phyloP scores from a whole-genome alignment of 2,797 vertebrate species.

The Pseudomugil tenellus region DNA sequence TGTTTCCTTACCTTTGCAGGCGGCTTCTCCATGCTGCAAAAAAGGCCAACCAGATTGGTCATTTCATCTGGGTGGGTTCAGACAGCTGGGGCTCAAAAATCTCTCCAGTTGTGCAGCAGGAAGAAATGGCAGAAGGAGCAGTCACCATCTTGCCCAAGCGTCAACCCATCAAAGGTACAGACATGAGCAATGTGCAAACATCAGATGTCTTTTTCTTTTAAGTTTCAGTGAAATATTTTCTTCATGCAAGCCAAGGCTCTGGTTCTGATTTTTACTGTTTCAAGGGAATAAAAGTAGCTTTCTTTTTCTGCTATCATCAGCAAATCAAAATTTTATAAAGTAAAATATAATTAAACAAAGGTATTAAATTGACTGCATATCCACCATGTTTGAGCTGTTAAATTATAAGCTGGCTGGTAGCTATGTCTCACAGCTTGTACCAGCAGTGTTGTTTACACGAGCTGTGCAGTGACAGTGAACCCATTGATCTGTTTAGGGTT shows the following conservation, averaged over 20 bases:
- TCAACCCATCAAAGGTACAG: slow-evolving; percentile 91
- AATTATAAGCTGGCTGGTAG: neutral
- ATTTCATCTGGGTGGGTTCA: slow-evolving; percentile 98
- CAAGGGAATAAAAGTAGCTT: neutral
- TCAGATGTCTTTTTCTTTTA: slow-evolving; percentile 8
- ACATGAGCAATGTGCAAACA: slow-evolving; percentile 12
- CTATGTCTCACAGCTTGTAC: slow-evolving; percentile 13
- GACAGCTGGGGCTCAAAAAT: slow-evolving; percentile 99
- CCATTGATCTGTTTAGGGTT: slow-evolving; percentile 85
- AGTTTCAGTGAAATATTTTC: slow-evolving; percentile 6
- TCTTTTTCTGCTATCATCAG: slow-evolving; percentile 1
- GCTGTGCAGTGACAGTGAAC: slow-evolving; percentile 43
- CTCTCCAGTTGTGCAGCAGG: slow-evolving; percentile 91
- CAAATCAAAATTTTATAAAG: slow-evolving; percentile 26
- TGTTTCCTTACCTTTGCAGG: slow-evolving; percentile 80
- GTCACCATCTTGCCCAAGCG: slow-evolving; percentile 96
- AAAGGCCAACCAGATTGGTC: slow-evolving; percentile 94
- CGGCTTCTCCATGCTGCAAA: slow-evolving; percentile 92
- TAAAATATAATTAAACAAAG: slow-evolving; percentile 8
- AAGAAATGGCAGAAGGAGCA: slow-evolving; percentile 95
- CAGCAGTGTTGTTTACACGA: slow-evolving; percentile 23
- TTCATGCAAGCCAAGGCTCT: slow-evolving; percentile 12
- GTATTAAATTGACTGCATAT: slow-evolving; percentile 11
- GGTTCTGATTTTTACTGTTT: slow-evolving; percentile 2
- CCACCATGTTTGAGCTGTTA: slow-evolving; percentile 6